Conservation (phyloP, 2,113 vertebrate genomes). For the Campylomormyrus numenius region DNA sequence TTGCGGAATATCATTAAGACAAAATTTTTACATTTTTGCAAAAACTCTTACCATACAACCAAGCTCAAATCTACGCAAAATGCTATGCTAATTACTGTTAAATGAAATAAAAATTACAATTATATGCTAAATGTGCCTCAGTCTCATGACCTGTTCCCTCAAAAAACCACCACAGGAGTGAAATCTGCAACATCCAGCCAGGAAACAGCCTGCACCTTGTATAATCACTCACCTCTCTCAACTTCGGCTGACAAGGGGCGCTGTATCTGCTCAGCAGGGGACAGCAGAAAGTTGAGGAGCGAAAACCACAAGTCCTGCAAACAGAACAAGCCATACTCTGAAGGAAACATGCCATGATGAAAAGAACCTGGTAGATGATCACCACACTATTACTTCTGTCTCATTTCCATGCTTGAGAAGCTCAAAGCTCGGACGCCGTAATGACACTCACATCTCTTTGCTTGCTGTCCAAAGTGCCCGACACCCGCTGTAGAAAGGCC, state of each 20-base stretch:
- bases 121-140: neutral
- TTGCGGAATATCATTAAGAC: neutral
- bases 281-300: slow-evolving; percentile 11
- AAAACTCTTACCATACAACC: neutral
- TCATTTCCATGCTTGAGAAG: neutral
- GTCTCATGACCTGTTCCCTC: neutral
- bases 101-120: neutral
- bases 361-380: neutral
- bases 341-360: neutral
- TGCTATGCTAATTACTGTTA: neutral
- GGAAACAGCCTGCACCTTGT: neutral
- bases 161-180: neutral
- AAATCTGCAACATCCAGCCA: neutral
- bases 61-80: neutral
- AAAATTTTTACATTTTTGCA: neutral
- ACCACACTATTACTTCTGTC: neutral
- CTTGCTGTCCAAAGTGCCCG: slow-evolving; percentile 9
- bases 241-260: neutral
- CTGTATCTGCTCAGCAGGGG: slow-evolving; percentile 5
- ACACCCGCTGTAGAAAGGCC: slow-evolving; percentile 14
- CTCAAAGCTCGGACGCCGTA: neutral
- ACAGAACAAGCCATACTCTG: neutral
- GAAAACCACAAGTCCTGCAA: slow-evolving; percentile 25
- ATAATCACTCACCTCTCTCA: neutral
- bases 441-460: slow-evolving; percentile 11